Conservation (phyloP, 2,113 vertebrate species). For the Cebus imitator region DNA sequence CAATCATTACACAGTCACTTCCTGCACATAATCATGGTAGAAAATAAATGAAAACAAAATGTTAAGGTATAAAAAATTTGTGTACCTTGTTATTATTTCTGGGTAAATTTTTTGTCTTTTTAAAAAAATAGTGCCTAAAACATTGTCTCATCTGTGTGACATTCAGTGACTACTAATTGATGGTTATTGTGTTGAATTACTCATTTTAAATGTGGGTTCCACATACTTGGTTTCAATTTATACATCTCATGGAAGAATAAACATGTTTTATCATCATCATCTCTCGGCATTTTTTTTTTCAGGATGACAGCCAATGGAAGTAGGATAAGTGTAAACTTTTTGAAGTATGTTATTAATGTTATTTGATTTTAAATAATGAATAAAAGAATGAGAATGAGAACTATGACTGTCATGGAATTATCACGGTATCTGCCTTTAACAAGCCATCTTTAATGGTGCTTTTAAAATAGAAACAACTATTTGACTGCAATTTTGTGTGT, state of each 20-base stretch:
- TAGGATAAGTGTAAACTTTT: conserved; percentile 36
- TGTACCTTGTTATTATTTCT: conserved; percentile 34
- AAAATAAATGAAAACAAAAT: conserved; percentile 15
- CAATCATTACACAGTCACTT: background rate
- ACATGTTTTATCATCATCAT: conserved; percentile 42
- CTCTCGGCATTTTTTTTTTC: conserved; percentile 9
- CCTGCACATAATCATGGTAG: background rate
- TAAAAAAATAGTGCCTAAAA: conserved; percentile 59
- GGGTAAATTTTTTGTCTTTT: conserved; percentile 40
- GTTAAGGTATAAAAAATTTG: background rate
- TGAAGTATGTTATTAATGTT: conserved; percentile 39
- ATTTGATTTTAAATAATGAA: conserved; percentile 56
- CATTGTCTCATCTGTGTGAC: conserved; percentile 30
- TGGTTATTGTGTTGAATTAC: conserved; percentile 47
- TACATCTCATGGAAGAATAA: conserved; percentile 22
- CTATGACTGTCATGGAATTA: background rate
- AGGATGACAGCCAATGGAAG: conserved; percentile 27
- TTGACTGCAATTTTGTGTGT: background rate
- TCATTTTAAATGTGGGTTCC: conserved; percentile 32
- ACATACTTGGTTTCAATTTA: conserved; percentile 42
- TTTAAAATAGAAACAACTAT: conserved; percentile 45
- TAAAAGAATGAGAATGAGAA: conserved; percentile 55
- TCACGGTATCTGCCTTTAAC: too few species aligned
- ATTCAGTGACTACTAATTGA: conserved; percentile 13
- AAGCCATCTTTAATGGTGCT: background rate